These are phyloP conservation scores for Rhaphigaster nebulosa DNA, from an alignment of 2,888 invertebrate species.

Conservation along the genomic window DNA sequence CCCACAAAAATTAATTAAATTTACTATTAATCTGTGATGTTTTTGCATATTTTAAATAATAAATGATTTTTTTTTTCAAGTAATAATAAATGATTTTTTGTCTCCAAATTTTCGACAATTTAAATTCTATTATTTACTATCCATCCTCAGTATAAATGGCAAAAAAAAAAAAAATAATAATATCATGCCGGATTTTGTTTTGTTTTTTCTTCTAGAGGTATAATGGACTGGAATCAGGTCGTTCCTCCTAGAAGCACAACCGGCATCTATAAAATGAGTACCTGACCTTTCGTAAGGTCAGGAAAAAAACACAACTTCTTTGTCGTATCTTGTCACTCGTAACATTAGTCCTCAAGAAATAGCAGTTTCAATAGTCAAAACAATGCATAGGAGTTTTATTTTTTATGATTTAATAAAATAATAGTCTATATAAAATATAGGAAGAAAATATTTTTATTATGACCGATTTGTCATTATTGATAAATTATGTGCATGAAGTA, in stretches of 20 bases:
- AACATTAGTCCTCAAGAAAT: background rate
- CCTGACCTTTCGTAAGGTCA: slow-evolving; percentile 8
- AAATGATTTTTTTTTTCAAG: too few relatives aligned
- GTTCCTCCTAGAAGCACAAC: background rate
- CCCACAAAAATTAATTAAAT: too few relatives aligned
- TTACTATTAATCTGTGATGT: too few relatives aligned
- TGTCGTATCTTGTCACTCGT: background rate
- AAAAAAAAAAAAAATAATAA: background rate
- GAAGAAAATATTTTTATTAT: too few relatives aligned
- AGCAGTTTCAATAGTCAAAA: background rate
- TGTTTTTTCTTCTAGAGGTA: background rate
- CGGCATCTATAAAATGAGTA: slow-evolving; percentile 12
- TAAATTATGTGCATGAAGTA: too few relatives aligned
- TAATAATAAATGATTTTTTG: background rate
- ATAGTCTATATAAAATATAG: too few relatives aligned
- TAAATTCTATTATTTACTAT: background rate
- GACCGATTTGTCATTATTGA: too few relatives aligned
- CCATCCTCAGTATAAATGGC: background rate
- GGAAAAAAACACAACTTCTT: background rate
- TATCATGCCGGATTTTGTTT: background rate
- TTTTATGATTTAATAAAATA: background rate
- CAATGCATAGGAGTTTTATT: background rate
- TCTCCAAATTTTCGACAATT: background rate
- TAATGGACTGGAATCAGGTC: background rate
- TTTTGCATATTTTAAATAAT: too few relatives aligned